phyloP scores from a whole-genome alignment of 2,888 invertebrate genomes.

The Trissolcus brochymenae region DNA sequence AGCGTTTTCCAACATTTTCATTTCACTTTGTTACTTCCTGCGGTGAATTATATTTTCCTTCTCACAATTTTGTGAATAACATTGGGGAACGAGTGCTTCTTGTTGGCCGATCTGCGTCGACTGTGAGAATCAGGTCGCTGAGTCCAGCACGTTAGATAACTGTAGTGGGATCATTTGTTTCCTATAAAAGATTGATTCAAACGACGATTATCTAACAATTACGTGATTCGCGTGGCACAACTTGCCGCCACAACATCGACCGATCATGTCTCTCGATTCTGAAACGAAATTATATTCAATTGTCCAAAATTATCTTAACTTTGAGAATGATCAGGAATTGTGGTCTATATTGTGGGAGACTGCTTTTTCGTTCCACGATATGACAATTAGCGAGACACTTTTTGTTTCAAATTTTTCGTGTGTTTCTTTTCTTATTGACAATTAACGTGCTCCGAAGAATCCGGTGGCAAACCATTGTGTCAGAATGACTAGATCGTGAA shows the following conservation, averaged over 20 bases:
- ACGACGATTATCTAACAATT: slow-evolving; percentile 62
- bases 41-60: slow-evolving; percentile 52
- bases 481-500: slow-evolving; percentile 68
- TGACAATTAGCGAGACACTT: too few relatives aligned
- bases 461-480: slow-evolving; percentile 57
- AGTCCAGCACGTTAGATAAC: slow-evolving; percentile 55
- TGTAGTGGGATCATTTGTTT: slow-evolving; percentile 49
- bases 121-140: slow-evolving; percentile 68
- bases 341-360: too few relatives aligned
- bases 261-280: slow-evolving; percentile 1
- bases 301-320: too few relatives aligned
- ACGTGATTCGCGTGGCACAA: slow-evolving; percentile 54
- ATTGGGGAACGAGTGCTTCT: slow-evolving; percentile 29
- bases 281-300: too few relatives aligned
- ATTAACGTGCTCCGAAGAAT: slow-evolving; percentile 54
- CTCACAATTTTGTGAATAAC: slow-evolving; percentile 61
- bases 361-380: too few relatives aligned
- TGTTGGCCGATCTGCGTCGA: slow-evolving; percentile 46
- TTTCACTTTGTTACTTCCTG: slow-evolving; percentile 41
- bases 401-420: background rate
- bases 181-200: slow-evolving; percentile 60
- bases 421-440: slow-evolving; percentile 49
- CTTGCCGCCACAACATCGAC: slow-evolving; percentile 31
- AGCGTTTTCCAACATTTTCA: background rate
- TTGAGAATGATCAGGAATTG: too few relatives aligned